phyloP scores from a whole-genome alignment of 2,888 invertebrate species.

The Abrostola triplasia region DNA sequence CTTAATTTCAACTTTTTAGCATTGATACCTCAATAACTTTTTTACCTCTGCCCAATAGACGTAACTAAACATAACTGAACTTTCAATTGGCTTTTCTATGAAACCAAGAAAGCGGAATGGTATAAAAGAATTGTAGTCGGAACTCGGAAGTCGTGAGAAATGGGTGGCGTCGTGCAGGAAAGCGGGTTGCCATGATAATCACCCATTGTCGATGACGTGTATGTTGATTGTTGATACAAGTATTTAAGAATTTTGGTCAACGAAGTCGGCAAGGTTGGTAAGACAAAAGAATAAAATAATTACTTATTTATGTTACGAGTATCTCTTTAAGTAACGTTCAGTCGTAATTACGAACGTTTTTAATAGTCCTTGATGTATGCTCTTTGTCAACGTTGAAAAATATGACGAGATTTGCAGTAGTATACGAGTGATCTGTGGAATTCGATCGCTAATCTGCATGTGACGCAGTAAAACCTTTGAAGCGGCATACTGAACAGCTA shows the following conservation, averaged over 20 bases:
- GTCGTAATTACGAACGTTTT: too few species aligned
- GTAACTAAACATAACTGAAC: conserved; percentile 50
- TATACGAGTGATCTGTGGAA: too few species aligned
- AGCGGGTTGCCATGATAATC: conserved; percentile 76
- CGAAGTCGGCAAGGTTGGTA: conserved; percentile 9
- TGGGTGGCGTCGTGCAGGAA: conserved; percentile 76
- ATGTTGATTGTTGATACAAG: conserved; percentile 44
- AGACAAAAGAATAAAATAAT: conserved; percentile 8
- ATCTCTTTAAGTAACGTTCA: too few species aligned
- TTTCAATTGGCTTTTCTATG: conserved; percentile 64
- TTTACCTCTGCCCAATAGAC: conserved; percentile 18
- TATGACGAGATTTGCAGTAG: too few species aligned
- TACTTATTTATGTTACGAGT: background rate
- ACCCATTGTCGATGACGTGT: conserved; percentile 67
- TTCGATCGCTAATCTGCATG: too few species aligned
- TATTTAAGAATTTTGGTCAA: conserved; percentile 32
- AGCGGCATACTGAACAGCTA: too few species aligned
- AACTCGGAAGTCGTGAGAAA: conserved; percentile 86
- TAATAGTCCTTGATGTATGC: too few species aligned
- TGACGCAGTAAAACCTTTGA: too few species aligned
- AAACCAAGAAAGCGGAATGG: conserved; percentile 78
- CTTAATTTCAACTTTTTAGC: background rate
- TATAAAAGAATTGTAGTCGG: conserved; percentile 67
- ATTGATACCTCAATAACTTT: conserved; percentile 1
- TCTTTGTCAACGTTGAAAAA: too few species aligned